Conservation (phyloP, 64 coral and sea anemone genomes). For the Dendrophyllia cribrosa region DNA sequence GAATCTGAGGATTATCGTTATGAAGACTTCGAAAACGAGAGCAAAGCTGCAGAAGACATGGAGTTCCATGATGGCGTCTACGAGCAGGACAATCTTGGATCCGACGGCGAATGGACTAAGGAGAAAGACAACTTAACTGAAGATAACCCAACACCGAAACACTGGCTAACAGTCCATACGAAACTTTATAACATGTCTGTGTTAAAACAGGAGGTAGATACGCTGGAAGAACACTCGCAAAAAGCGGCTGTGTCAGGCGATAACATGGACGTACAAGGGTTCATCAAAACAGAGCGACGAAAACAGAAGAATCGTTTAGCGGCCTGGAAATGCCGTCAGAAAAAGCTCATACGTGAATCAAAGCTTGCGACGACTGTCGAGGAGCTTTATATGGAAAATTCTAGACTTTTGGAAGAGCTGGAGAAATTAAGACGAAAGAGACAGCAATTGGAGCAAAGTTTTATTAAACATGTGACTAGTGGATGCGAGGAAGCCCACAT, state of each 20-base stretch:
- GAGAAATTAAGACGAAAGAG: slow-evolving; percentile 72
- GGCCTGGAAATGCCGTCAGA: slow-evolving; percentile 76
- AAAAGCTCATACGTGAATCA: slow-evolving; percentile 69
- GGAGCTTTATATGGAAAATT: slow-evolving; percentile 71
- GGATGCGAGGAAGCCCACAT: slow-evolving; percentile 78
- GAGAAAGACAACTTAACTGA: neutral
- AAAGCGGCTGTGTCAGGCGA: neutral
- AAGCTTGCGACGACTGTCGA: slow-evolving; percentile 65
- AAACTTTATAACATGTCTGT: slow-evolving; percentile 79
- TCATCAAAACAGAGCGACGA: slow-evolving; percentile 65
- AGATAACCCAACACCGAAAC: slow-evolving; percentile 63
- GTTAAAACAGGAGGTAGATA: slow-evolving; percentile 27
- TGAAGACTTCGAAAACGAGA: slow-evolving; percentile 26
- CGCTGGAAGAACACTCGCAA: slow-evolving; percentile 22
- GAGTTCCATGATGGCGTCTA: slow-evolving; percentile 38
- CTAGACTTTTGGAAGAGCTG: slow-evolving; percentile 67
- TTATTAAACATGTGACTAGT: slow-evolving; percentile 73
- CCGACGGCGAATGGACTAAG: neutral
- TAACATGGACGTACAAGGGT: slow-evolving; percentile 32
- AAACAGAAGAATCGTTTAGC: slow-evolving; percentile 72
- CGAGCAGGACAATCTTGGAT: slow-evolving; percentile 36
- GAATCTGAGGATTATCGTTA: neutral
- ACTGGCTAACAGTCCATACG: slow-evolving; percentile 80
- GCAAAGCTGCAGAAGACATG: slow-evolving; percentile 12
- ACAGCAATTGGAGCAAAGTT: slow-evolving; percentile 60